These are phyloP conservation scores for Sphenodon punctatus DNA, from an alignment of 2,797 vertebrate genomes.

Conservation along the genomic window DNA sequence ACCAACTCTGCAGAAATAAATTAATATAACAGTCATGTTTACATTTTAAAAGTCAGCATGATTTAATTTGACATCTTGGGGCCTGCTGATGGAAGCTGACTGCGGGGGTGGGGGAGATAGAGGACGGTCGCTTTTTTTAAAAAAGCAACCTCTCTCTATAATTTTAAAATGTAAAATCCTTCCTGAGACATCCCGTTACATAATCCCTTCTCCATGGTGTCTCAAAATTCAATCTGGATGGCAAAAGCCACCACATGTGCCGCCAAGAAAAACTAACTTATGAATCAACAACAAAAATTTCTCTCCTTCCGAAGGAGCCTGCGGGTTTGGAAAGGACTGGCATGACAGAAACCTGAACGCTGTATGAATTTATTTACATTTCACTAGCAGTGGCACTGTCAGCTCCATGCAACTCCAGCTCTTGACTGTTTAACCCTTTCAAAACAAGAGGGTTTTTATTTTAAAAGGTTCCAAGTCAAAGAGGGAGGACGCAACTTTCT, in stretches of 20 bases:
- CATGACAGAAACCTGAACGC: conserved; percentile 12
- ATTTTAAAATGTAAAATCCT: conserved; percentile 7
- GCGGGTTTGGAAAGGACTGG: conserved; percentile 42
- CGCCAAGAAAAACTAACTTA: conserved; percentile 67
- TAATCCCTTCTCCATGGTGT: conserved; percentile 54
- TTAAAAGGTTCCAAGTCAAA: neutral
- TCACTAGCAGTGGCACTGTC: neutral
- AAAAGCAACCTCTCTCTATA: neutral
- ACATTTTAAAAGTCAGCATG: neutral
- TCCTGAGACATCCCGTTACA: conserved; percentile 52
- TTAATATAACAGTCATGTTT: neutral
- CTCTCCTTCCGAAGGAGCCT: conserved; percentile 49
- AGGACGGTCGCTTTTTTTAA: neutral
- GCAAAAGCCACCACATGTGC: conserved; percentile 31
- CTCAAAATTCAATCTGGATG: conserved; percentile 54
- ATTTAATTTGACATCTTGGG: neutral
- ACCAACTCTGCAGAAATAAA: neutral
- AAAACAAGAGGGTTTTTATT: neutral
- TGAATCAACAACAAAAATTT: conserved; percentile 52
- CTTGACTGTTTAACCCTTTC: conserved; percentile 22
- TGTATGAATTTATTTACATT: conserved; percentile 12
- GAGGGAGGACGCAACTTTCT: neutral
- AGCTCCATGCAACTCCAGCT: neutral
- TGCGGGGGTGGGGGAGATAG: too few species aligned
- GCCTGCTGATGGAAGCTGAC: neutral